Evolutionary conservation across 2,113 vertebrate genomes (phyloP).

Genomic region (Sminthopsis crassicaudata): DNA sequence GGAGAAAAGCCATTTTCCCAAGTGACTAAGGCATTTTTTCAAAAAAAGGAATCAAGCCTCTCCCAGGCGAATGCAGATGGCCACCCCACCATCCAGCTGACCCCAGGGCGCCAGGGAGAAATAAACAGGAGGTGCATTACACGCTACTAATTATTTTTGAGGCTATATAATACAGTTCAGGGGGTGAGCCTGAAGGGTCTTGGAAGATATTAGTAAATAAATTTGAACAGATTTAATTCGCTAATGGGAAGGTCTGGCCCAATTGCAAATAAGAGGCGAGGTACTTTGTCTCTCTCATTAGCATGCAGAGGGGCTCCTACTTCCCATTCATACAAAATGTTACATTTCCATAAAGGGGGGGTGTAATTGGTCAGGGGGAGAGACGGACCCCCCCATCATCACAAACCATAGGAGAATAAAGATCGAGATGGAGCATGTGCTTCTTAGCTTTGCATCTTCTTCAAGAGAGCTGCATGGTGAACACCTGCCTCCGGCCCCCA

Average conservation of each 20-base stretch:
- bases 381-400: slow-evolving; percentile 49
- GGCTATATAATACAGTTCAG: slow-evolving; percentile 85
- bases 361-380: slow-evolving; percentile 85
- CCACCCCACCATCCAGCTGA: slow-evolving; percentile 75
- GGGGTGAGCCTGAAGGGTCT: slow-evolving; percentile 84
- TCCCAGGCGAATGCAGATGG: slow-evolving; percentile 85
- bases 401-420: slow-evolving; percentile 85
- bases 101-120: slow-evolving; percentile 81
- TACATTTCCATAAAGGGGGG: slow-evolving; percentile 89
- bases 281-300: slow-evolving; percentile 87
- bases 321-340: slow-evolving; percentile 89
- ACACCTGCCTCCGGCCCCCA: slow-evolving; percentile 78
- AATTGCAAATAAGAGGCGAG: slow-evolving; percentile 84
- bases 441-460: slow-evolving; percentile 72
- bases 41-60: slow-evolving; percentile 49
- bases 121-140: slow-evolving; percentile 86
- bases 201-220: slow-evolving; percentile 92
- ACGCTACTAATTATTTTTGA: slow-evolving; percentile 87
- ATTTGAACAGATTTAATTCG: slow-evolving; percentile 91
- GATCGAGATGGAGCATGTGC: slow-evolving; percentile 79
- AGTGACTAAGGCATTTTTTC: neutral
- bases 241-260: slow-evolving; percentile 87
- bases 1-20: slow-evolving; percentile 78
- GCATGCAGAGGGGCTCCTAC: slow-evolving; percentile 82
- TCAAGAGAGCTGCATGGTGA: slow-evolving; percentile 79